Percentiles rank a stretch among this genome's conserved stretches.
Evolutionary conservation across 2,797 vertebrate genomes (phyloP).

Genomic region (Bucorvus abyssinicus): DNA sequence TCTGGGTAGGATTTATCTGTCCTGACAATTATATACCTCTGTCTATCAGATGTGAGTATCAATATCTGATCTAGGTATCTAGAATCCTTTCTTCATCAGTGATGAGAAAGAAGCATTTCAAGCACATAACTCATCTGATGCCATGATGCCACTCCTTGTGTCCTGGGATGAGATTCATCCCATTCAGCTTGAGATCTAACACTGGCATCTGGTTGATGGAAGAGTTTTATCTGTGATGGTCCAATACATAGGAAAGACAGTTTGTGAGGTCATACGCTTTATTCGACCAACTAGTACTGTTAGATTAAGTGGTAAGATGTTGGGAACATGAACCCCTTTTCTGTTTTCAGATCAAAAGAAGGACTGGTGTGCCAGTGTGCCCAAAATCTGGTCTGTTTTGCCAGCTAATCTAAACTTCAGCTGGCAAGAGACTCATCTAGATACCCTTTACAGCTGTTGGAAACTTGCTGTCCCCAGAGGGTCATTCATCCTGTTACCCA

Average conservation of each 20-base stretch:
- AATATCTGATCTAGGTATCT: not conserved
- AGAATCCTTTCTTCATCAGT: not conserved
- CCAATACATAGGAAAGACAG: not conserved
- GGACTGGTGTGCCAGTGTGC: not conserved
- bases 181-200: not conserved
- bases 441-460: not conserved
- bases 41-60: not conserved
- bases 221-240: not conserved
- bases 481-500: not conserved
- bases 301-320: not conserved
- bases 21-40: not conserved
- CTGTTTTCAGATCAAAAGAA: not conserved
- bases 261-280: not conserved
- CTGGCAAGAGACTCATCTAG: not conserved
- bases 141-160: not conserved
- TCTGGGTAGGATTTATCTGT: not conserved
- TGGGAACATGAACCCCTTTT: not conserved
- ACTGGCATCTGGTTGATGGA: not conserved
- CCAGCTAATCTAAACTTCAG: not conserved
- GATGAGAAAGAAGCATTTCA: not conserved
- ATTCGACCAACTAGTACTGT: not conserved
- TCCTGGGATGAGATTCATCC: not conserved
- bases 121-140: not conserved
- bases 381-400: constrained; percentile 18
- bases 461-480: not conserved